Percentiles rank a stretch among this genome's conserved stretches.
phyloP scores from a whole-genome alignment of 2,797 vertebrate genomes.

The Petrocephalus schoutedeni region DNA sequence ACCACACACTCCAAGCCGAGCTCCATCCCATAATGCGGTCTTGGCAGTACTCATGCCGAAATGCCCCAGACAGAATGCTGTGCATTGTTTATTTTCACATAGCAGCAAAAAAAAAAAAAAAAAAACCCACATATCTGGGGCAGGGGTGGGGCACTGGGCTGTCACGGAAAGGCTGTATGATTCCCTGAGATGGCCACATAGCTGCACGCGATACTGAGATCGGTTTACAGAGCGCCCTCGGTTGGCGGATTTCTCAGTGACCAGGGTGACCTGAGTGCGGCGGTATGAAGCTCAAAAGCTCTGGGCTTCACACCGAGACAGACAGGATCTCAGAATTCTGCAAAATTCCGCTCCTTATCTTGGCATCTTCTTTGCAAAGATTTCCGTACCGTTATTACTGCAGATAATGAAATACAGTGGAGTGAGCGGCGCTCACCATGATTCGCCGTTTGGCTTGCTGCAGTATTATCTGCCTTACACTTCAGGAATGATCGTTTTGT shows the following conservation, averaged over 20 bases:
- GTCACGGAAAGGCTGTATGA: slow-evolving; percentile 37
- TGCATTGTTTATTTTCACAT: neutral
- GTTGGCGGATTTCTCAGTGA: neutral
- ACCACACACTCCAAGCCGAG: neutral
- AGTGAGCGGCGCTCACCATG: neutral
- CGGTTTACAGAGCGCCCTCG: slow-evolving; percentile 33
- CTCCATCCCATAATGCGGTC: slow-evolving; percentile 3
- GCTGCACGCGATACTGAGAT: slow-evolving; percentile 39
- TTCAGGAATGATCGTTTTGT: neutral
- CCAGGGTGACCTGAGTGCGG: neutral
- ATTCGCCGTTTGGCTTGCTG: neutral
- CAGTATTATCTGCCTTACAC: neutral
- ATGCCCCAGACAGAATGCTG: neutral
- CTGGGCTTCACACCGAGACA: neutral
- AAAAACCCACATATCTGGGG: neutral
- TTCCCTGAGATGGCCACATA: slow-evolving; percentile 43
- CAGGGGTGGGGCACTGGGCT: slow-evolving; percentile 37
- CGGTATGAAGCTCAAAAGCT: neutral
- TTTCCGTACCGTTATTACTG: neutral
- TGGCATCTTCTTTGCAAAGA: neutral
- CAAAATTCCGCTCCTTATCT: neutral
- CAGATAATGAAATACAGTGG: neutral
- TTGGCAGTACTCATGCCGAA: slow-evolving; percentile 17
- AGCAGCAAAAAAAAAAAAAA: neutral
- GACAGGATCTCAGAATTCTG: neutral